A percentile compares a stretch with the other conserved stretches of the same genome.
Conservation (phyloP, 2,113 vertebrate species). For the Herpetotheres cachinnans region DNA sequence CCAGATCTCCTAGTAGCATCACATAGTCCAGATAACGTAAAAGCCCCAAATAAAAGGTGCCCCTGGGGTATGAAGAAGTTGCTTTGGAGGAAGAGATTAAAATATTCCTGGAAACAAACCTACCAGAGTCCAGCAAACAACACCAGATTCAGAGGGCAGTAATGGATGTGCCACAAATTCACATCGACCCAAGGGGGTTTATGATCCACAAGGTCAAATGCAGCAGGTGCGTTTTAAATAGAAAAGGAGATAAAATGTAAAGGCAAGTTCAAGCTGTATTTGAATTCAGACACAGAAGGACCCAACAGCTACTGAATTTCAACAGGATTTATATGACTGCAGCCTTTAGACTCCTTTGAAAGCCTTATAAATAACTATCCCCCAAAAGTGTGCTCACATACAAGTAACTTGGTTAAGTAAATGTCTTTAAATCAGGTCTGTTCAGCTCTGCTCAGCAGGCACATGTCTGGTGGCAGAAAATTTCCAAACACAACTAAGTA, state of each 20-base stretch:
- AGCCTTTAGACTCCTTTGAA: not conserved
- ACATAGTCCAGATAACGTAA: accelerated
- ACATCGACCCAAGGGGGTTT: not conserved
- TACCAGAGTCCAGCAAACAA: not conserved
- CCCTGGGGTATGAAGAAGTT: not conserved
- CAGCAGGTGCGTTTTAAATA: not conserved
- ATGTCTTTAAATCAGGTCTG: not conserved
- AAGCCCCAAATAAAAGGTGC: not conserved
- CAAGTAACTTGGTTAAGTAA: not conserved
- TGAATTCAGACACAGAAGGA: not conserved
- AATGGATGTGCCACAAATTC: not conserved
- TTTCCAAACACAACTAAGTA: not conserved
- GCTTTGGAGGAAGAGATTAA: not conserved
- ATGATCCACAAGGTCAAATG: not conserved
- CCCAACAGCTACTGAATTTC: not conserved
- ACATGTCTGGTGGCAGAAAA: not conserved
- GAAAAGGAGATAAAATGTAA: not conserved
- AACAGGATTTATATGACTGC: not conserved
- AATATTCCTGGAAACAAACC: not conserved
- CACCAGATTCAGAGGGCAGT: not conserved
- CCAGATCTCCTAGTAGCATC: not conserved
- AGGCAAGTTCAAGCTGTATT: not conserved
- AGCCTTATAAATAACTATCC: not conserved
- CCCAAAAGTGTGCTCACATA: not conserved
- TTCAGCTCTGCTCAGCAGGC: not conserved